Percentiles rank a stretch among this genome's conserved stretches.
Evolutionary conservation across 2,888 invertebrate species (phyloP).

Genomic region (Zelleria hepariella): DNA sequence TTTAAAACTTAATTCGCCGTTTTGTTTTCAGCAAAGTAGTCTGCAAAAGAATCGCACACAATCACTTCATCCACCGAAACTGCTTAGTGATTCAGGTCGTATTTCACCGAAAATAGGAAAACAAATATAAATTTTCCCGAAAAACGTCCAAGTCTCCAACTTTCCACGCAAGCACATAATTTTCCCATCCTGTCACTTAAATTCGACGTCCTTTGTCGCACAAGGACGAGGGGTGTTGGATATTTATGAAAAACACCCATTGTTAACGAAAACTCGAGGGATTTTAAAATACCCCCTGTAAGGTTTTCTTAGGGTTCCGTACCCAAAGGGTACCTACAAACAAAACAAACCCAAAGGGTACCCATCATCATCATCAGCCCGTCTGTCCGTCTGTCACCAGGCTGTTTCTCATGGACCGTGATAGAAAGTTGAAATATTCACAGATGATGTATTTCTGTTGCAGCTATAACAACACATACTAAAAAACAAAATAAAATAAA

Average conservation of each 20-base stretch:
- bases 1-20: no score
- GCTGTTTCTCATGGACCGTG: no score
- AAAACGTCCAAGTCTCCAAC: constrained; percentile 1
- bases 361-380: no score
- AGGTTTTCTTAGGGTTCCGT: constrained; percentile 22
- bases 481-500: no score
- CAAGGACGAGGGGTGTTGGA: constrained; percentile 8
- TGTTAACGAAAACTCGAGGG: constrained; percentile 28
- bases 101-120: background rate
- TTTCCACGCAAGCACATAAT: constrained; percentile 29
- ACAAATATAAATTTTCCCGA: constrained; percentile 12
- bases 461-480: no score
- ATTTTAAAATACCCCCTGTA: constrained; percentile 25
- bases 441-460: no score
- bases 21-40: no score
- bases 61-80: no score
- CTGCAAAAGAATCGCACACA: no score
- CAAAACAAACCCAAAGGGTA: no score
- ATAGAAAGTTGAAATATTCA: background rate
- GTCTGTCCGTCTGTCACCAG: background rate
- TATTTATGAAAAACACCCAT: constrained; percentile 37
- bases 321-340: no score
- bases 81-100: no score
- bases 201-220: constrained; percentile 15
- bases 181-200: constrained; percentile 23